Conservation (phyloP, 2,888 invertebrate genomes). For the Archips crataeganus region DNA sequence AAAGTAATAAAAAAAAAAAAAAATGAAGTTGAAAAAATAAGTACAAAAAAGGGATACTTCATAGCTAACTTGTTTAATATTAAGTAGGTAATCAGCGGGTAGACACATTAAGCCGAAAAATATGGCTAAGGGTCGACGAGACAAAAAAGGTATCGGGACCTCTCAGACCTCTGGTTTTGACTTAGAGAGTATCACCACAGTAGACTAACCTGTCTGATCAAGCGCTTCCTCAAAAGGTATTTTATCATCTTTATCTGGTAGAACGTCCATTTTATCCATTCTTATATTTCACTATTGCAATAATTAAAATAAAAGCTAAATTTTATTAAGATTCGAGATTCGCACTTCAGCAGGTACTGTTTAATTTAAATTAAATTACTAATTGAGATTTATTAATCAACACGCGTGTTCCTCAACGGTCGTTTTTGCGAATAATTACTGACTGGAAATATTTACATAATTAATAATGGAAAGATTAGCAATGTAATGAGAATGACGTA, state of each 20-base stretch:
- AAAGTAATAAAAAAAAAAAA: too few relatives aligned
- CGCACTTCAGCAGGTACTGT: neutral
- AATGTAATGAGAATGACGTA: neutral
- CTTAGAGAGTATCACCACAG: too few relatives aligned
- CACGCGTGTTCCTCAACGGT: neutral
- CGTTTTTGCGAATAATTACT: neutral
- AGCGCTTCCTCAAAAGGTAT: slow-evolving; percentile 30
- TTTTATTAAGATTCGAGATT: neutral
- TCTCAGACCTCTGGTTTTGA: too few relatives aligned
- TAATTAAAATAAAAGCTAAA: neutral
- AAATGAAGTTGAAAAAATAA: too few relatives aligned
- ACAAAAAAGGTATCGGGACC: too few relatives aligned
- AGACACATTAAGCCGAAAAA: too few relatives aligned
- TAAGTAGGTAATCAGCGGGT: too few relatives aligned
- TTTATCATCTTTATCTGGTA: slow-evolving; percentile 3
- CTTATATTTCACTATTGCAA: neutral
- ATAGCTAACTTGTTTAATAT: too few relatives aligned
- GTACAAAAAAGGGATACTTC: too few relatives aligned
- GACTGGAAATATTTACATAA: neutral
- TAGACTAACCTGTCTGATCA: slow-evolving; percentile 13
- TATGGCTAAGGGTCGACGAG: too few relatives aligned
- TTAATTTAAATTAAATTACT: neutral
- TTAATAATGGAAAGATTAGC: neutral
- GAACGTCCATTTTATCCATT: slow-evolving; percentile 10
- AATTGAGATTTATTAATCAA: neutral